A percentile compares a stretch with the other conserved stretches of the same genome.
phyloP scores from a whole-genome alignment of 1,140 invertebrate genomes.

The Ceratitis capitata region DNA sequence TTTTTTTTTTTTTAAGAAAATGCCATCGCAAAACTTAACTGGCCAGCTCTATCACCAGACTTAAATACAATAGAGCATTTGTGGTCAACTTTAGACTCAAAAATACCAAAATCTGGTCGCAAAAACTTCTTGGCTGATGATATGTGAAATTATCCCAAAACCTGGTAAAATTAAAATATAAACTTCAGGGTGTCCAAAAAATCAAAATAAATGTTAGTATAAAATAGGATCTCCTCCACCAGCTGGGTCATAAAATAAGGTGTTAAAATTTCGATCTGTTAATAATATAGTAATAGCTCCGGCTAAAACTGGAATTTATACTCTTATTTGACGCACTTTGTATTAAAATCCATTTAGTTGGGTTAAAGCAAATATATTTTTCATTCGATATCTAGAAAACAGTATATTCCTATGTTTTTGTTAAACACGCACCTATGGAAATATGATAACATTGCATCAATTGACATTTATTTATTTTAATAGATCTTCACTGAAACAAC shows the following conservation, averaged over 20 bases:
- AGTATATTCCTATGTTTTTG: background rate
- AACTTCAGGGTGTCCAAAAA: too few relatives aligned
- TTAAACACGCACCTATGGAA: background rate
- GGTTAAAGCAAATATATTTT: background rate
- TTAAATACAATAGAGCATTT: background rate
- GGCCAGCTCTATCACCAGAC: background rate
- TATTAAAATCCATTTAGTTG: background rate
- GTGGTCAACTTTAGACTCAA: background rate
- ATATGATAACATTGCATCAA: background rate
- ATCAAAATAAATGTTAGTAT: too few relatives aligned
- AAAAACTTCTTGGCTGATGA: background rate
- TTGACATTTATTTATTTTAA: background rate
- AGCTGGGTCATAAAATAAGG: background rate
- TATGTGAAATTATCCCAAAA: background rate
- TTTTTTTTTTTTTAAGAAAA: background rate
- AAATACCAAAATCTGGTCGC: background rate
- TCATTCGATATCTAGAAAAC: background rate
- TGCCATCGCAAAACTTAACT: background rate
- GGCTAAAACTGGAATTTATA: constrained; percentile 64
- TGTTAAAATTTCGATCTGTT: constrained; percentile 14
- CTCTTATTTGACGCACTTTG: background rate
- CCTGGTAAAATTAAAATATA: too few relatives aligned
- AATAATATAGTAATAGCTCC: constrained; percentile 66
- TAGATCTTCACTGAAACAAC: background rate
- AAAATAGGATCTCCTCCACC: constrained; percentile 53